These are phyloP conservation scores for Acyrthosiphon pisum DNA, from an alignment of 1,140 invertebrate genomes.

Conservation along the genomic window DNA sequence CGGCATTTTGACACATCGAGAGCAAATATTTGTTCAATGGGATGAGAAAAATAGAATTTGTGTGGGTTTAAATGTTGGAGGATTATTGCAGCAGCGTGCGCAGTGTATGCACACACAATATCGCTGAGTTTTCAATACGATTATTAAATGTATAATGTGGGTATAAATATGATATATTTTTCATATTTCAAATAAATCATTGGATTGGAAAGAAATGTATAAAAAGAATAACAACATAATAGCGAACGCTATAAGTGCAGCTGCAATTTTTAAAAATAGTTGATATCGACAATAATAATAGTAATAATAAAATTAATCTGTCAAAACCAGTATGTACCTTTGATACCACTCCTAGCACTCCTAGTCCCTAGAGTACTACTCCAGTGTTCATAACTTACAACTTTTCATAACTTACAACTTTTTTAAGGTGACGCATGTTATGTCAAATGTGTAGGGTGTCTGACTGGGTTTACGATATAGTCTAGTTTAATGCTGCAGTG, in stretches of 20 bases:
- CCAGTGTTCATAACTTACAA: neutral
- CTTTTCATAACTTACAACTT: neutral
- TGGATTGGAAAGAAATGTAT: conserved; percentile 28
- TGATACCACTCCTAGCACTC: neutral
- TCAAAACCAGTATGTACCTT: neutral
- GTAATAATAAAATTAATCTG: conserved; percentile 33
- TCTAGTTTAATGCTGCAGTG: neutral
- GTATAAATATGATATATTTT: neutral
- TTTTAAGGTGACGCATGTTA: neutral
- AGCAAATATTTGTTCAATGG: conserved; percentile 54
- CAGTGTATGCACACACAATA: neutral
- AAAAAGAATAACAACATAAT: conserved; percentile 37
- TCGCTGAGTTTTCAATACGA: conserved; percentile 4
- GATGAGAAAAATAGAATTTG: conserved; percentile 36
- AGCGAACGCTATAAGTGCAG: neutral
- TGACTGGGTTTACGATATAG: neutral
- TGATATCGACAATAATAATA: conserved; percentile 17
- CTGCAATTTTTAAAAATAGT: conserved; percentile 40
- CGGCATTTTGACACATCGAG: conserved; percentile 47
- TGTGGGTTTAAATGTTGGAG: conserved; percentile 38
- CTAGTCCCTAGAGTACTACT: neutral
- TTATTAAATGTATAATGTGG: neutral
- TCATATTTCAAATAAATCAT: conserved; percentile 49
- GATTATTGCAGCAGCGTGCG: neutral
- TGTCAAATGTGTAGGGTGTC: neutral